A percentile compares a stretch with the other conserved stretches of the same genome.
Evolutionary conservation across 2,888 invertebrate species (phyloP).

Genomic region (Colletes collaris): DNA sequence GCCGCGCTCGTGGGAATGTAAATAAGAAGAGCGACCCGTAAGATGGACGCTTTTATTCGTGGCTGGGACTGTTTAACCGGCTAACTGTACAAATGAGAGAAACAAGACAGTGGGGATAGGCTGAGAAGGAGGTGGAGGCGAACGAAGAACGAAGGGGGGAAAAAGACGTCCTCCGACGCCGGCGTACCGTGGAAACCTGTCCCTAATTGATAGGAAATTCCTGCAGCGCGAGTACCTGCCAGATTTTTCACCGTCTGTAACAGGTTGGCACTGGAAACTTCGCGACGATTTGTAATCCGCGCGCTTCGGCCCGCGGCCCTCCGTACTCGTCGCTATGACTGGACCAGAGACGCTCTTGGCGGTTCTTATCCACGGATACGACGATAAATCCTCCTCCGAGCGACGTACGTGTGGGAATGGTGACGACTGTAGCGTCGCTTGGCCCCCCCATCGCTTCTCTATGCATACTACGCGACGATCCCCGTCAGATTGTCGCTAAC

Average conservation of each 20-base stretch:
- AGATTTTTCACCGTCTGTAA: slow-evolving; percentile 76
- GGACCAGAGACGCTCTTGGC: background rate
- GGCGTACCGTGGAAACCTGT: slow-evolving; percentile 77
- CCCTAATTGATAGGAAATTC: slow-evolving; percentile 82
- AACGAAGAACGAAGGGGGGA: slow-evolving; percentile 48
- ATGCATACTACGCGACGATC: no score
- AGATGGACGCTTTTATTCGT: slow-evolving; percentile 59
- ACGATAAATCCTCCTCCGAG: slow-evolving; percentile 34
- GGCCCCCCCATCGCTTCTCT: slow-evolving; percentile 8
- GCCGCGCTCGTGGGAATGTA: slow-evolving; percentile 56
- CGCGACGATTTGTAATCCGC: slow-evolving; percentile 77
- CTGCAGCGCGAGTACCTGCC: slow-evolving; percentile 69
- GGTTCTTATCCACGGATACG: slow-evolving; percentile 23
- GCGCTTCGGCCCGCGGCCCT: slow-evolving; percentile 45
- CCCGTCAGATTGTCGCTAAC: no score
- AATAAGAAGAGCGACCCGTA: slow-evolving; percentile 57
- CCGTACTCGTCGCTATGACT: slow-evolving; percentile 15
- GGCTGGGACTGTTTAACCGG: slow-evolving; percentile 64
- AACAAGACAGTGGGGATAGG: slow-evolving; percentile 69
- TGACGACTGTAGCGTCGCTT: slow-evolving; percentile 3
- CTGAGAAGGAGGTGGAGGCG: slow-evolving; percentile 17
- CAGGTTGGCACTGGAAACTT: slow-evolving; percentile 78
- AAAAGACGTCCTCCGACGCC: slow-evolving; percentile 52
- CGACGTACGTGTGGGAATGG: slow-evolving; percentile 25
- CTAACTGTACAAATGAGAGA: slow-evolving; percentile 76